Evolutionary conservation across 1,140 invertebrate genomes (phyloP), one percentile per base, ranked within the genome.

Genomic region (Adelges cooleyi): DNA sequence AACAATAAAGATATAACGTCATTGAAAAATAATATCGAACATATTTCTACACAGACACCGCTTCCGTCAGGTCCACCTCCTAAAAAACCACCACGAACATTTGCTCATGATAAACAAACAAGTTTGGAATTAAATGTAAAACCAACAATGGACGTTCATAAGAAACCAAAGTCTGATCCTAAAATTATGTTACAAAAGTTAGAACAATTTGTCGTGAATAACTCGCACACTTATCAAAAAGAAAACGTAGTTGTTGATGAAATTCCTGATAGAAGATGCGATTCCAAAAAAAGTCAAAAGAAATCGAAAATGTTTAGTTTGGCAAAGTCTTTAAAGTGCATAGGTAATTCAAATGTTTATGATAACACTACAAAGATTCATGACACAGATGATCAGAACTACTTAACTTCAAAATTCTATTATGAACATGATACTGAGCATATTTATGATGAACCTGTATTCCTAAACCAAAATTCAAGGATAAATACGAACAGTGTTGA

Each of bases 61-160:
- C 71, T 86, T 65, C 84, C 84, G 0, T 33, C 71, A 17, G 84
- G 84, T 2, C 83, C 84, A 9, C 82, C 84, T 29, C 85, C 85
- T 1, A 80, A 81, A 69, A 87, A 87, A 71, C 85, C 86, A 20
- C 86, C 86, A 2, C 72, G 85, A 71, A 82, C 80, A 6, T 84
- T 85, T 71, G 76, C 76, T 56, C 79, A 81, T 70, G 74, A 74
- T 65, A 62, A 62, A 33, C n/a, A 48, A 48, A 27, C 33, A 18
- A 17, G 46, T 44, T 17, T 6, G 44, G n/a, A 59, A 18, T 6
- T 33, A 15, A 13, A 40, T 29, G 13, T 18, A 17, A 46, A 69
- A 69, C 13, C 69, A 67, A 36, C 29, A 18, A 50, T 59, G 44
- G 65, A 29, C 9, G 48, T 27, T 52, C 42, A 65, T 33, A 22